Evolutionary conservation across 2,797 vertebrate species (phyloP), one percentile per base, ranked within the genome.

Genomic region (Poeciliopsis turneri): DNA sequence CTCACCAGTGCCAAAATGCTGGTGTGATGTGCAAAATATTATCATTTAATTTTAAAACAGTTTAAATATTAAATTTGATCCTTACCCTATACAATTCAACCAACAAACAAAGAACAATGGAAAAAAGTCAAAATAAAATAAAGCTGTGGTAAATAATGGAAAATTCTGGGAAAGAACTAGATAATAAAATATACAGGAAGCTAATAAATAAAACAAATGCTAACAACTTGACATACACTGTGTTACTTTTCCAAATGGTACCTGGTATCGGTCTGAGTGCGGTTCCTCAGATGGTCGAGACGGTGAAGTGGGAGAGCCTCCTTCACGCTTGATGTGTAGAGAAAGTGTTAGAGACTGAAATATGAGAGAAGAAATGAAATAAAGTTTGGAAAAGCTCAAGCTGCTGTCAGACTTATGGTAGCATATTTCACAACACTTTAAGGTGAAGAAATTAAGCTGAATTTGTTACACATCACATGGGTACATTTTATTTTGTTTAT

Each of bases 181-280:
- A 9, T 53, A 25, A 25, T 25, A 53, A 23, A 10, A 53, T 53
- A 53, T 53, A 53, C 8, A 53, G 23, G 23, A 53, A 53, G 51
- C 20, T 23, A 25, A 53, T 53, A 25, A 53, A 53, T 69, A 69
- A 43, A 25, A 41, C 10, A 11, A 30, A n/a, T 36, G 23, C 30
- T 15, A 51, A 39, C 11, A 49, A 43, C 36, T 36, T 78, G 33
- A 79, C 41, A 20, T 4, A n/a, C 20, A 8, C 59, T 25, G 4
- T 53, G 33, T 43, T 23, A 2, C 3, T 15, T 36, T 3, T 72
- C 23, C 25, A 23, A 64, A 30, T 2, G 46, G 79, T 46, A 94
- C 98, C 97, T 99, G 98, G 89, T 99, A 99, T 94, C 98, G 96
- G 95, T 99, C 98, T 3, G 98, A 98, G 86, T 98, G 96, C 86